Evolutionary conservation across 2,888 invertebrate species (phyloP).

Genomic region (Anarsia innoxiella): DNA sequence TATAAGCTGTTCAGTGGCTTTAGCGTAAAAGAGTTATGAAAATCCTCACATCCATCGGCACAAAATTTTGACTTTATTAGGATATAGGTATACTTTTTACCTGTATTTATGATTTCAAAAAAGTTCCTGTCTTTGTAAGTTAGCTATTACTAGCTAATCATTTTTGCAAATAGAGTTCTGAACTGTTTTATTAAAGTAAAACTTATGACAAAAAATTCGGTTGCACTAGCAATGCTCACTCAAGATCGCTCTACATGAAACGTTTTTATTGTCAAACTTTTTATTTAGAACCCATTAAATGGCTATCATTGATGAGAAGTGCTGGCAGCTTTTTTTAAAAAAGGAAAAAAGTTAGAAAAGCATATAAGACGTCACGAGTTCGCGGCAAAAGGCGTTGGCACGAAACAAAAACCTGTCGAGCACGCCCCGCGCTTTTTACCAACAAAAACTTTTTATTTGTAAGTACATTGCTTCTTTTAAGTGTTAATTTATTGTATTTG

Average conservation of each 20-base stretch:
- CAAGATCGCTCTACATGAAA: constrained; percentile 31
- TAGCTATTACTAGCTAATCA: no score
- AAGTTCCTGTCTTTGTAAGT: no score
- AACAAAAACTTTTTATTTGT: constrained; percentile 6
- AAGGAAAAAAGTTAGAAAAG: constrained; percentile 30
- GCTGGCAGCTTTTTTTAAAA: constrained; percentile 27
- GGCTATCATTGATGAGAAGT: constrained; percentile 46
- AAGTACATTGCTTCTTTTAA: constrained; percentile 3
- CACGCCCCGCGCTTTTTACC: constrained; percentile 4
- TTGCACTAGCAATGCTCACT: no score
- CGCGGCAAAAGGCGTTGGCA: constrained; percentile 40
- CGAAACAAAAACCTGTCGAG: constrained; percentile 19
- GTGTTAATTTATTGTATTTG: constrained; percentile 7
- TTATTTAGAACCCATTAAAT: constrained; percentile 44
- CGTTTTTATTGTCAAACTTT: constrained; percentile 27
- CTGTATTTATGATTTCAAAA: no score
- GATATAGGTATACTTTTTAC: no score
- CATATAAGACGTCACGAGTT: constrained; percentile 33
- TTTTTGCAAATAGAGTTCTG: no score
- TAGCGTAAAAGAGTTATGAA: no score
- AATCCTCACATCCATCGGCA: no score
- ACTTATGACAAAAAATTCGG: no score
- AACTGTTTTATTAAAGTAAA: no score
- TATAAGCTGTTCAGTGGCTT: no score
- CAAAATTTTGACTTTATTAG: no score